Evolutionary conservation across 2,888 invertebrate genomes (phyloP).

Genomic region (Colletes collaris): DNA sequence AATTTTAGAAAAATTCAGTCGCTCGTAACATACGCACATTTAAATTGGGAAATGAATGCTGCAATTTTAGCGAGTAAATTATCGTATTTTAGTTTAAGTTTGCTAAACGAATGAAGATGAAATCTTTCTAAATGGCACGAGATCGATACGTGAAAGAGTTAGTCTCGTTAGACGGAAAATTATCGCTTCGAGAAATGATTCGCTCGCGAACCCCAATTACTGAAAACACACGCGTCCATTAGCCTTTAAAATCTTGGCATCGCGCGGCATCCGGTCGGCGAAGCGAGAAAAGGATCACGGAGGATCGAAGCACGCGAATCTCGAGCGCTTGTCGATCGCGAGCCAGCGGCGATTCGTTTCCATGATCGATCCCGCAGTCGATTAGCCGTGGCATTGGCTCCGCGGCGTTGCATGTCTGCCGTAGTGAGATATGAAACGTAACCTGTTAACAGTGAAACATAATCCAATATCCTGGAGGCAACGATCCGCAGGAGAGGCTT

Average conservation of each 20-base stretch:
- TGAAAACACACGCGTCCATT: too few relatives aligned
- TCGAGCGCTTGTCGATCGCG: conserved; percentile 8
- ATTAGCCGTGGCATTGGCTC: conserved; percentile 67
- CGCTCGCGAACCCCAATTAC: too few relatives aligned
- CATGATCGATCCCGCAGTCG: conserved; percentile 53
- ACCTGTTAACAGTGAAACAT: conserved; percentile 70
- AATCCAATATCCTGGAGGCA: conserved; percentile 65
- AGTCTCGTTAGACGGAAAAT: too few relatives aligned
- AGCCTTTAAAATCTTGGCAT: neutral
- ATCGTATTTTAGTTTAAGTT: too few relatives aligned
- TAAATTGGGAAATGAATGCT: too few relatives aligned
- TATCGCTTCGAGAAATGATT: too few relatives aligned
- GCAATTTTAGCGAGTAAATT: too few relatives aligned
- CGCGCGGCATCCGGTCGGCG: neutral
- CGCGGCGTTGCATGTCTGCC: conserved; percentile 54
- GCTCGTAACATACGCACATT: too few relatives aligned
- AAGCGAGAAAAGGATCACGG: neutral
- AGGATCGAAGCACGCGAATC: conserved; percentile 7
- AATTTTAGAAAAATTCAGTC: too few relatives aligned
- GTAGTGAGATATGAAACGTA: conserved; percentile 65
- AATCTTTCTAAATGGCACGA: too few relatives aligned
- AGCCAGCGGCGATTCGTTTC: conserved; percentile 16
- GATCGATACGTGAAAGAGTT: too few relatives aligned
- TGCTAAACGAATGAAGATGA: too few relatives aligned
- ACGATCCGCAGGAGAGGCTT: conserved; percentile 62